Evolutionary conservation across 2,113 vertebrate species (phyloP), one percentile per base, ranked within the genome.

Genomic region (Dromaius novaehollandiae): DNA sequence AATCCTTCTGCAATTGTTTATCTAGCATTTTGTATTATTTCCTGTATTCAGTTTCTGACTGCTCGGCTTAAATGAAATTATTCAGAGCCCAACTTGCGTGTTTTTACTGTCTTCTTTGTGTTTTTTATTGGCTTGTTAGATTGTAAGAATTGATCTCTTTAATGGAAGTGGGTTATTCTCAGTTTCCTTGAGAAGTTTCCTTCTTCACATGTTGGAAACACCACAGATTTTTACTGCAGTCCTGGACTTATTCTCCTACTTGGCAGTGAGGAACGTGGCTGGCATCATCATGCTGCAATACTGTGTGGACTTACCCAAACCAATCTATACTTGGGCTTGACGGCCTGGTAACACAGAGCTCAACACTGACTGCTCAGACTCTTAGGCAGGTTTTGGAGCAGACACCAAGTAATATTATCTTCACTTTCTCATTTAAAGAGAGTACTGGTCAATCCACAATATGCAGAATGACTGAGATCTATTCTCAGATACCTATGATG

Each of bases 221-320:
- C 26, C 3, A 5, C 0, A 0, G 24, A 12, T 38, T 89, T 93
- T 66, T 5, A 8, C 11, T 21, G 2, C 14, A 7, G 1, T 44
- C 44, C 9, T 42, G 40, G 19, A 63, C 8, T n/a, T 69, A 24
- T 3, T 55, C 1, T 64, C 13, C 11, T 30, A 12, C 25, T 0
- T 78, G 53, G 7, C 44, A 48, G n/a, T 34, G 36, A 60, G 15
- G 30, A 60, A 8, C 19, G 32, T 60, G 56, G 9, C 56, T 60
- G 56, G 56, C 30, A 60, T 60, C 56, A 60, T 19, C 56, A 60
- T 34, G 17, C 56, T 60, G 17, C 16, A 30, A 19, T 34, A 17
- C 28, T 58, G 30, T 60, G 17, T 20, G 17, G 56, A 60, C 13
- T 82, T 65, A 51, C 7, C 19, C 58, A 86, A 86, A 81, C 16